These are phyloP conservation scores for Mesocentrotus franciscanus DNA, from an alignment of 53 echinoderm and acorn worm species.

Conservation along the genomic window DNA sequence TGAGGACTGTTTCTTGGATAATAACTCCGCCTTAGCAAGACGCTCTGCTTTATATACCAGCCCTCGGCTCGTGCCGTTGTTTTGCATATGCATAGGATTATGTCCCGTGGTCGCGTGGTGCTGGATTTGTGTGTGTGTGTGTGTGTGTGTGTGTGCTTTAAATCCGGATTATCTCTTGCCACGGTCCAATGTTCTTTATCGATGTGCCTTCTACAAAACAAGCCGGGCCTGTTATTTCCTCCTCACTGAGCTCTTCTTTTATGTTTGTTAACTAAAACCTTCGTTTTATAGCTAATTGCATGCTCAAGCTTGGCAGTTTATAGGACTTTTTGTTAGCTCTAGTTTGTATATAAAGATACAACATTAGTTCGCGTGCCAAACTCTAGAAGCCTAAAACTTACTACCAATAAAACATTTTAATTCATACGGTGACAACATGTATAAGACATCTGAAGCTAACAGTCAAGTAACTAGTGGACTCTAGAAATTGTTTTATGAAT, in stretches of 20 bases:
- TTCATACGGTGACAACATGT: neutral
- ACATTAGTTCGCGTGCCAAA: constrained; percentile 1
- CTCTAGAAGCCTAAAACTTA: neutral
- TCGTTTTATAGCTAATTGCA: constrained; percentile 5
- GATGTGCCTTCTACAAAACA: constrained; percentile 26
- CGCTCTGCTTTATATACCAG: constrained; percentile 53
- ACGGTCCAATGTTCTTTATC: constrained; percentile 54
- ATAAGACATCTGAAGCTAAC: too few relatives aligned
- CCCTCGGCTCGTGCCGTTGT: constrained; percentile 63
- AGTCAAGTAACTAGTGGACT: too few relatives aligned
- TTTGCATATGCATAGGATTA: constrained; percentile 66
- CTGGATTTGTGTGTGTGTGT: constrained; percentile 49
- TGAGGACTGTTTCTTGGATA: neutral
- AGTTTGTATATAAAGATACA: neutral
- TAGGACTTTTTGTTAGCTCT: constrained; percentile 4
- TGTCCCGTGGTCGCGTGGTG: constrained; percentile 38
- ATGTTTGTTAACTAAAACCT: constrained; percentile 26
- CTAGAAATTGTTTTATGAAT: neutral
- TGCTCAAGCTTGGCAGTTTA: constrained; percentile 2
- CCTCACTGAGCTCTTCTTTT: constrained; percentile 4
- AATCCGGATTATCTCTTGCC: constrained; percentile 64
- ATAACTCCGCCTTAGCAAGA: neutral
- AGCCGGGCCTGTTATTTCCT: constrained; percentile 1
- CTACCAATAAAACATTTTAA: neutral
- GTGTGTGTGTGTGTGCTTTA: constrained; percentile 40